Evolutionary conservation across 1,140 invertebrate genomes (phyloP).

Genomic region (Bombus confusus): DNA sequence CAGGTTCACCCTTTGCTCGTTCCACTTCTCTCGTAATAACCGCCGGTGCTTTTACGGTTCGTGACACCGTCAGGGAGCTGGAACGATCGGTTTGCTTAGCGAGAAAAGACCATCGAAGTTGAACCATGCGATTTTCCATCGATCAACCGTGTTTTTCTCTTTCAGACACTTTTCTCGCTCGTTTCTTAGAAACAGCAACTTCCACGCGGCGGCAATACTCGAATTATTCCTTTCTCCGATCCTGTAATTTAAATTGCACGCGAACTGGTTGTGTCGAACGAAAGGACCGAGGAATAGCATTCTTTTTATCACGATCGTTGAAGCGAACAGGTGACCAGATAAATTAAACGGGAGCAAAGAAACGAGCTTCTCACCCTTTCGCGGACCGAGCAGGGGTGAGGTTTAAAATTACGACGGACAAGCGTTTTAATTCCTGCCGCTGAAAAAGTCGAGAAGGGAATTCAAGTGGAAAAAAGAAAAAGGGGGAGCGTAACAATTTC

Average conservation of each 20-base stretch:
- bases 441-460: slow-evolving; percentile 53
- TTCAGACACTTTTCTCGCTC: too few species aligned
- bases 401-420: slow-evolving; percentile 45
- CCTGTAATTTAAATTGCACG: background rate
- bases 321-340: slow-evolving; percentile 24
- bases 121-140: background rate
- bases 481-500: background rate
- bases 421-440: slow-evolving; percentile 71
- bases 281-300: background rate
- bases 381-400: background rate
- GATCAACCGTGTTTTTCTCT: background rate
- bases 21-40: background rate
- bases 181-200: background rate
- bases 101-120: too few species aligned
- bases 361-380: slow-evolving; percentile 24
- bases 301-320: background rate
- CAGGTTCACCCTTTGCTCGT: background rate
- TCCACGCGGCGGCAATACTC: too few species aligned
- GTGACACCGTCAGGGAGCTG: too few species aligned
- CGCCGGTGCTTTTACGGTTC: background rate
- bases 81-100: too few species aligned
- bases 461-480: background rate
- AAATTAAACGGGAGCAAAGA: slow-evolving; percentile 21
- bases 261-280: background rate
- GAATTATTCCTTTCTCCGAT: background rate